Base-by-base conservation (phyloP, 1,140 invertebrate species). In the Heliothis subflexa region DNA sequence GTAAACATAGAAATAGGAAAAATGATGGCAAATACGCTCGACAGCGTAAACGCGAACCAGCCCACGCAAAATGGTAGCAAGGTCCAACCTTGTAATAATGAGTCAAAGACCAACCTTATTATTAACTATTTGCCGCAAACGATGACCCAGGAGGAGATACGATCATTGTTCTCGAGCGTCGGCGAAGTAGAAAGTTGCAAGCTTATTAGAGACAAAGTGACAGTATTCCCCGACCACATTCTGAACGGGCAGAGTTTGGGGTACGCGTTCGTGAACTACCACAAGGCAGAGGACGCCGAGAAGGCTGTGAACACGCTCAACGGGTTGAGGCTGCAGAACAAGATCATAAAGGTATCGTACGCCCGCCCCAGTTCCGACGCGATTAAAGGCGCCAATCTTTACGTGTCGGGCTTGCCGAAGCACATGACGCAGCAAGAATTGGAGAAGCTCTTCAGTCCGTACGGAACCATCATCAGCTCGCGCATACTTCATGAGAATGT, bases 41-140 rank as follows among this genome's bases (percentile, higher is more conserved):
- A 95, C 87, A 87, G 91, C 84, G 89, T 95, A 84, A 95, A 95
- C 89, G 90, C 91, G 83, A 94, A 95, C 89, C 92, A 94, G 85
- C 91, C 92, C 84, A 94, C 92, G 88, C 93, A 95, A 93, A 96
- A 96, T 93, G 95, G 95, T 88, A 95, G 95, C 92, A 95, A 95
- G 89, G 92, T 95, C 76, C 95, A 95, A 80, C 95, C 95, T 78
- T 93, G 95, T 76, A 95, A 96, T 83, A 95, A 95, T 88, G 95
- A 96, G 88, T 96, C 95, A 68, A 96, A 95, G 90, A 97, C 97
- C 80, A 98, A 98, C 95, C 95, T 98, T 83, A 98, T 98, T 86
- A 97, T 98, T 80, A 98, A 98, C 93, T 98, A 98, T 95, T 95
- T 98, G 85, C 98, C 98, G 78, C 98, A 98, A 95, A 98, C 97